Evolutionary conservation across 2,113 vertebrate species (phyloP).

Genomic region (Tachysurus vachellii): DNA sequence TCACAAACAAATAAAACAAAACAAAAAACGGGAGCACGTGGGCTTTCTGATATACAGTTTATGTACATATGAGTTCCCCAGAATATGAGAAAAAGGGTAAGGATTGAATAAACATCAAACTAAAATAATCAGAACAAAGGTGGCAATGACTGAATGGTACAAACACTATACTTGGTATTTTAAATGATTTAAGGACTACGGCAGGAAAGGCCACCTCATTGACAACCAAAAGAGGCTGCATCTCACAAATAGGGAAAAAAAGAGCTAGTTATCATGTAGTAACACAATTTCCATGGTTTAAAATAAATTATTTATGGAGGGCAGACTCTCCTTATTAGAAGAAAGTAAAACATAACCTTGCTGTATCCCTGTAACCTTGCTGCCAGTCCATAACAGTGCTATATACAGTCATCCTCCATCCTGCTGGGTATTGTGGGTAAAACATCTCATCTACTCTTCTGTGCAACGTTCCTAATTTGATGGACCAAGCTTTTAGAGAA

Average conservation of each 20-base stretch:
- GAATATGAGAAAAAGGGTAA: constrained; percentile 52
- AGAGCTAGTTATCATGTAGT: constrained; percentile 24
- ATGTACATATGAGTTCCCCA: constrained; percentile 81
- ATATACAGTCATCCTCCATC: constrained; percentile 74
- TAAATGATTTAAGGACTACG: constrained; percentile 81
- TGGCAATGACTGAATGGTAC: constrained; percentile 85
- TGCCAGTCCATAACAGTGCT: constrained; percentile 67
- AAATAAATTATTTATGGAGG: constrained; percentile 41
- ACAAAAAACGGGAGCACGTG: constrained; percentile 74
- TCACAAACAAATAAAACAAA: constrained; percentile 56
- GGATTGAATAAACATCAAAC: not conserved
- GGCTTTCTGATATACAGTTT: constrained; percentile 73
- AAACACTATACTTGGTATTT: constrained; percentile 83
- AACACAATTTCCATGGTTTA: constrained; percentile 8
- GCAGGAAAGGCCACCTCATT: constrained; percentile 90
- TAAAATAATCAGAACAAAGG: constrained; percentile 57
- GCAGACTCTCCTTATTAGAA: constrained; percentile 63
- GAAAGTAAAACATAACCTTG: constrained; percentile 61
- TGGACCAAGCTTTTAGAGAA: constrained; percentile 44
- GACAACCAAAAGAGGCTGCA: constrained; percentile 87
- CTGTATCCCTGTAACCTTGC: constrained; percentile 47
- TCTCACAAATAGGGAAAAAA: constrained; percentile 80
- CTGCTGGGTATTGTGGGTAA: constrained; percentile 31
- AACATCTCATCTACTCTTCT: constrained; percentile 65
- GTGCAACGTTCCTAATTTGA: constrained; percentile 67